phyloP scores from a whole-genome alignment of 2,888 invertebrate species.

The Volucella zonaria region DNA sequence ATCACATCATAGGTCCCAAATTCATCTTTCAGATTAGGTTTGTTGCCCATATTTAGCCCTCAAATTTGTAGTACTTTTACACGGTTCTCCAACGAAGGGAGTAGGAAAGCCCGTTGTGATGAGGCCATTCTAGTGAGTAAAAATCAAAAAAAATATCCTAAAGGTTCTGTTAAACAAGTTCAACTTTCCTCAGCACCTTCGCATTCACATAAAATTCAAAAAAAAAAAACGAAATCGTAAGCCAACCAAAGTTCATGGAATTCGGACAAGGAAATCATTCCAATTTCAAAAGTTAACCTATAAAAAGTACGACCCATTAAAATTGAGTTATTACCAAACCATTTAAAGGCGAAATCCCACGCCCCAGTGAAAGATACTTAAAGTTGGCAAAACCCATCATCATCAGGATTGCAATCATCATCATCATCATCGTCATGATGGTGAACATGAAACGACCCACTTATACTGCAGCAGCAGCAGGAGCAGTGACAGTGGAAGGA shows the following conservation, averaged over 20 bases:
- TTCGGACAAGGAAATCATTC: constrained; percentile 6
- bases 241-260: neutral
- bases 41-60: too few species aligned
- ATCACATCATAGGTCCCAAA: too few species aligned
- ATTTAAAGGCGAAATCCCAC: constrained; percentile 56
- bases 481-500: constrained; percentile 13
- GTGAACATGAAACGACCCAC: constrained; percentile 50
- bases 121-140: too few species aligned
- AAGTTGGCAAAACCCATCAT: constrained; percentile 58
- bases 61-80: too few species aligned
- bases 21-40: too few species aligned
- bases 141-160: too few species aligned
- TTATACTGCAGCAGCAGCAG: constrained; percentile 44
- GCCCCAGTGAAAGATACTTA: constrained; percentile 29
- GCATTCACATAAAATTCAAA: too few species aligned
- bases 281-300: neutral
- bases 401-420: constrained; percentile 30
- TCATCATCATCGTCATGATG: constrained; percentile 23
- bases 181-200: too few species aligned
- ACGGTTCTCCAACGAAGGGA: too few species aligned
- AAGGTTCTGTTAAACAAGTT: too few species aligned
- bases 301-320: constrained; percentile 31
- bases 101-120: too few species aligned
- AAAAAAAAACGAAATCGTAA: too few species aligned
- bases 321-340: constrained; percentile 59